Base-by-base conservation (phyloP, 2,888 invertebrate species). In the Ormyrus rosae region DNA sequence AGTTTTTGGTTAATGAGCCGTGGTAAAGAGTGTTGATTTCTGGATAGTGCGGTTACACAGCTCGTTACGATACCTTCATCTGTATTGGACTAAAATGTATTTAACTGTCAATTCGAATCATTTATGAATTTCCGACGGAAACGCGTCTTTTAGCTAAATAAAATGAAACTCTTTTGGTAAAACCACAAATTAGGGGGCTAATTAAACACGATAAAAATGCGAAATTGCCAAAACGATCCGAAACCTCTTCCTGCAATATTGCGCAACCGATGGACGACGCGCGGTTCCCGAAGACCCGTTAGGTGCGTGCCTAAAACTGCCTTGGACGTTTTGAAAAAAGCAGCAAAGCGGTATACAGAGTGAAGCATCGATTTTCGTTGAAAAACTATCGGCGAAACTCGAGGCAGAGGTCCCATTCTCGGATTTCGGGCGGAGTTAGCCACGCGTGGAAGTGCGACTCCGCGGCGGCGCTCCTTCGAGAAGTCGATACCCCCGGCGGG, bases 321-420 rank as follows among this genome's bases (percentile, higher is more conserved):
- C 53, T 72, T 68, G 19, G 60, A 46, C 48, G 61, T 78, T 19
- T 34, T 6, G 58, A 19, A 50, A 50, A 64, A 70, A 70, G 53
- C 45, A 56, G 56, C 34, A 53, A 65, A 10, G 10, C 53, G 34
- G 34, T 4, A 19, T 61, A 53, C 19, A 45, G 51, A 3, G 19
- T 48, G 61, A 69, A 4, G 78, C 78, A 81, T 81, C 58, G 81
- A 76, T 76, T 81, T 81, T 79, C 76, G 78, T 76, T 53, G 75
- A 81, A 75, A 76, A 79, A 71, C 76, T 76, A 56, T 34, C 46
- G 69, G 6, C 50, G 81, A 79, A 81, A 81, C 65, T 60, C 61
- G 76, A 81, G 60, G 45, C 68, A 68, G 34, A 34, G 81, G 64
- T 71, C 51, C 19, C 53, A 55, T 56, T 77, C 81, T 81, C 81